These are phyloP conservation scores for Sitodiplosis mosellana DNA, from an alignment of 1,140 invertebrate genomes.

Conservation along the genomic window DNA sequence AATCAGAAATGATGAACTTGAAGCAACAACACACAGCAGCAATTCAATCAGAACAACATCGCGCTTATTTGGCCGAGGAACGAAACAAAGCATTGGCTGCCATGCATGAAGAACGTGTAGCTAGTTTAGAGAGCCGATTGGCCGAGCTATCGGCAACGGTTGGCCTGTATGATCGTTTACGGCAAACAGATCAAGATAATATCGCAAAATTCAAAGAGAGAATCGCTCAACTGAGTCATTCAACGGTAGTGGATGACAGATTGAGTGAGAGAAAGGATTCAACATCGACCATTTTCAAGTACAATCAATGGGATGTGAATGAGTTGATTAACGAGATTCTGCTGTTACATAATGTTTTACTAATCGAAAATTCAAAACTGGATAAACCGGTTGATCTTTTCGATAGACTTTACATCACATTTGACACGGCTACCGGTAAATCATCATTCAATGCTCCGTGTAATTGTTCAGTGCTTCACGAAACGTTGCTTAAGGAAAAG, in stretches of 20 bases:
- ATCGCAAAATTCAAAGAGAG: constrained; percentile 52
- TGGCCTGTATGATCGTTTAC: constrained; percentile 54
- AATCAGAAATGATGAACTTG: constrained; percentile 47
- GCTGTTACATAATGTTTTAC: constrained; percentile 32
- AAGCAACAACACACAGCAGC: constrained; percentile 49
- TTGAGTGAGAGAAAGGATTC: not conserved
- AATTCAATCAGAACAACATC: constrained; percentile 27
- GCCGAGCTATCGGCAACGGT: constrained; percentile 63
- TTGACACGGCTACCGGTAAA: constrained; percentile 12
- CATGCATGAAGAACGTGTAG: constrained; percentile 55
- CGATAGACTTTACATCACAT: constrained; percentile 28
- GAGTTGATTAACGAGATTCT: constrained; percentile 32
- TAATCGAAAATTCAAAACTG: constrained; percentile 30
- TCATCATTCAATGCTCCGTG: too few species aligned
- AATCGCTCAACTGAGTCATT: constrained; percentile 6
- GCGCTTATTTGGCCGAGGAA: constrained; percentile 42
- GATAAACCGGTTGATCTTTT: constrained; percentile 32
- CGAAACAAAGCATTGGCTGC: constrained; percentile 42
- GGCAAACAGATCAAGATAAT: constrained; percentile 51
- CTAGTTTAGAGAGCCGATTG: constrained; percentile 52
- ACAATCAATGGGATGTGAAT: constrained; percentile 7
- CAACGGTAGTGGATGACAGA: not conserved
- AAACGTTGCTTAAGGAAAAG: constrained; percentile 25
- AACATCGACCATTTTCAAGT: not conserved
- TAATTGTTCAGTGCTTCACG: constrained; percentile 20